These are phyloP conservation scores for Euspilapteryx auroguttella DNA, from an alignment of 2,888 invertebrate species.

Conservation along the genomic window DNA sequence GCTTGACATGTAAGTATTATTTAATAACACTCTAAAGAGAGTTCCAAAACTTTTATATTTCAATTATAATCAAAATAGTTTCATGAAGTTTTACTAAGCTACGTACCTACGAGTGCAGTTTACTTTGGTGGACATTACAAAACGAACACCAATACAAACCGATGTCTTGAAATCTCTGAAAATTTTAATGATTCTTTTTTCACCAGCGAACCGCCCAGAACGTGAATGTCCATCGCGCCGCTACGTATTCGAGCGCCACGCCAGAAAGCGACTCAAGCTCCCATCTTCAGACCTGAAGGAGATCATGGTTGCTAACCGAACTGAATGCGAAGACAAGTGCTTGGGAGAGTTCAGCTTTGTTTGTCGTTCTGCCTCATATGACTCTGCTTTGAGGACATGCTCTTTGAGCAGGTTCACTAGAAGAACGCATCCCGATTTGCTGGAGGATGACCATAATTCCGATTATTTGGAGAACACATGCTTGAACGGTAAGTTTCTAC, in stretches of 20 bases:
- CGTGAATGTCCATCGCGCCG: conserved; percentile 86
- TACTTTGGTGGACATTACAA: no score
- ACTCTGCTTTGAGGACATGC: conserved; percentile 76
- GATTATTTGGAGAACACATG: conserved; percentile 92
- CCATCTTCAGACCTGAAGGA: conserved; percentile 83
- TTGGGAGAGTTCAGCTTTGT: conserved; percentile 87
- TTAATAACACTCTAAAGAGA: neutral
- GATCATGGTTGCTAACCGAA: conserved; percentile 81
- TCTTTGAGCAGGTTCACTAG: conserved; percentile 80
- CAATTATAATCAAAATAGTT: no score
- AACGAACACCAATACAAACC: no score
- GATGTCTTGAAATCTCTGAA: no score
- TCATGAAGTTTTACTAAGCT: no score
- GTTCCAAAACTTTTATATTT: neutral
- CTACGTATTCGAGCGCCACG: conserved; percentile 87
- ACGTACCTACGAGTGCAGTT: no score
- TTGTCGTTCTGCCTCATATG: conserved; percentile 85
- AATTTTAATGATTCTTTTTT: no score
- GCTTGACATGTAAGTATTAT: conserved; percentile 76
- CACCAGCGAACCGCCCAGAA: conserved; percentile 79
- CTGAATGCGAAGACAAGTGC: conserved; percentile 89
- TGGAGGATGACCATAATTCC: conserved; percentile 84
- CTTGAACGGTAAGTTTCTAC: conserved; percentile 74
- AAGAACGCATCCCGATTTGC: conserved; percentile 80
- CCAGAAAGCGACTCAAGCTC: conserved; percentile 79